Evolutionary conservation across 2,888 invertebrate species (phyloP), one percentile per base, ranked within the genome.

Genomic region (Caenorhabditis sp.): DNA sequence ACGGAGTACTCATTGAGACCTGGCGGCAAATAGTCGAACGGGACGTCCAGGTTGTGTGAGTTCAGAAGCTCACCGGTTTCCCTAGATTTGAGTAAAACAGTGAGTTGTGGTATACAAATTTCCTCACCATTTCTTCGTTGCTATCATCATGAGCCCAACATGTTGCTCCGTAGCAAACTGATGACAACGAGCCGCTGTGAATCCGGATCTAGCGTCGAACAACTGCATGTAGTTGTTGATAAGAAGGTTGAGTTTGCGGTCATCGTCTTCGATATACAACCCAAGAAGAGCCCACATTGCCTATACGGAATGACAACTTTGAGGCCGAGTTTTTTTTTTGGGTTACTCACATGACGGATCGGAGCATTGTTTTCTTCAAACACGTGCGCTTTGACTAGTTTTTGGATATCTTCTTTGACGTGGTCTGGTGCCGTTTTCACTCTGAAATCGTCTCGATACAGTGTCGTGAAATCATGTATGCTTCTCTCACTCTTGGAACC

Each of bases 221-320:
- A 74, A 35, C 35, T 26, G 38, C 35, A 74, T 56, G 28, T 74
- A 74, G 24, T 74, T 74, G 14, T 44, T 14, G 31, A 31, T 31
- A 31, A 31, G 31, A 31, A 7, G 14, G 2, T 3, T 26, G 0
- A 54, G 14, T 1, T 26, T 24, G 1, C 12, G 14, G 2, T 54
- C 54, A 26, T 24, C 2, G 12, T 31, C 19, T 24, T 26, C 12
- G 26, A 38, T 10, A 12, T 54, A 54, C 8, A 26, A 14, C 12
- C 24, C 7, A 1, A 54, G 14, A 24, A 54, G 8, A 1, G 24
- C 26, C 2, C 12, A 54, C 2, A 54, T 54, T 14, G 24, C 14
- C 54, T 54, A n/a, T n/a, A n/a, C n/a, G 54, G 26, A 54, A 54
- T 6, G 8, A n/a, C n/a, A n/a, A n/a, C n/a, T n/a, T n/a, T n/a